Evolutionary conservation across 1,140 invertebrate species (phyloP).

Genomic region (Oncopodura yosiiana): DNA sequence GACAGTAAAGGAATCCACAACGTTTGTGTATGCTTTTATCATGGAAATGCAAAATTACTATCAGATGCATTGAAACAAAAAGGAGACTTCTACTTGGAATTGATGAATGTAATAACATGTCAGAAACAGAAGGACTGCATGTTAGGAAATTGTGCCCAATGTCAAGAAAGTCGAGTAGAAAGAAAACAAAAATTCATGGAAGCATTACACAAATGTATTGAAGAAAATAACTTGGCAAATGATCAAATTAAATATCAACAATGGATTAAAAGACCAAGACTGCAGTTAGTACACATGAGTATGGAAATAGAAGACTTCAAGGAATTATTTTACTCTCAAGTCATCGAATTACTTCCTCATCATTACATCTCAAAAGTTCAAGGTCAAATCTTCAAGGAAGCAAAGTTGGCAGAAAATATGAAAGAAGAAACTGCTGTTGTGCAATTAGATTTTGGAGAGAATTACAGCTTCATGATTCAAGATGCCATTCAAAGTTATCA

Average conservation of each 20-base stretch:
- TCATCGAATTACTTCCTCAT: neutral
- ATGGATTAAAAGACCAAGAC: neutral
- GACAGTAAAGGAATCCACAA: neutral
- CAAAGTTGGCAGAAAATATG: neutral
- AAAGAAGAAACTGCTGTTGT: conserved; percentile 5
- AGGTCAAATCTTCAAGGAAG: too few relatives aligned
- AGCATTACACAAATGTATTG: neutral
- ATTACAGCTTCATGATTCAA: conserved; percentile 28
- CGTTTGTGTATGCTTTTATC: neutral
- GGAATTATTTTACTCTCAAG: neutral
- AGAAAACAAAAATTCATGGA: neutral
- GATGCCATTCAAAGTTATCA: conserved; percentile 28
- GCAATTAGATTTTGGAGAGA: conserved; percentile 34
- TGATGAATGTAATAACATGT: neutral
- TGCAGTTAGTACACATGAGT: neutral
- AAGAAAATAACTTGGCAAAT: neutral
- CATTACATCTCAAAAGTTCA: too few relatives aligned
- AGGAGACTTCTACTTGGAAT: neutral
- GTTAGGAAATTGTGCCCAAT: neutral
- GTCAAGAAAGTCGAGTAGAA: neutral
- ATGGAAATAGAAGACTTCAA: neutral
- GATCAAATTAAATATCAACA: neutral
- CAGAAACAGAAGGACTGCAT: neutral
- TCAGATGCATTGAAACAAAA: neutral
- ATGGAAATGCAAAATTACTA: neutral